phyloP scores from a whole-genome alignment of 2,888 invertebrate species.

The Heliconius sara region DNA sequence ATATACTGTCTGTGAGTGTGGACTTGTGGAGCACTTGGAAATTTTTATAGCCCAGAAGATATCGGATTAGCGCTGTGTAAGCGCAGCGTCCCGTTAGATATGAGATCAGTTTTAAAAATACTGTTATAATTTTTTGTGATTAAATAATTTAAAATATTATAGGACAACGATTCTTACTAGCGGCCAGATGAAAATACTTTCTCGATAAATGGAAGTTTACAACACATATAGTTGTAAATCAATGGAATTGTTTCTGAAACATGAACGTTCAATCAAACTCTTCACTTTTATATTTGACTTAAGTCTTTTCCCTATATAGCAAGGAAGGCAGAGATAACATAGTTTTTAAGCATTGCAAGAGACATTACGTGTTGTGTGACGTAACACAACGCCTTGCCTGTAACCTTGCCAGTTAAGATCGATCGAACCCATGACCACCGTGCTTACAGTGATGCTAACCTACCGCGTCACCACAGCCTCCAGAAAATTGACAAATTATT shows the following conservation, averaged over 20 bases:
- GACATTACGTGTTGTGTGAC: neutral
- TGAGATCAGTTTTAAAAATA: conserved; percentile 21
- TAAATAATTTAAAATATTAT: too few relatives aligned
- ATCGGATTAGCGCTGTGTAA: conserved; percentile 29
- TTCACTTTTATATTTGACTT: too few relatives aligned
- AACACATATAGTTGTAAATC: too few relatives aligned
- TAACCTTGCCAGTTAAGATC: too few relatives aligned
- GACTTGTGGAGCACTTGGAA: conserved; percentile 45
- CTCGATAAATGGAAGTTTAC: too few relatives aligned
- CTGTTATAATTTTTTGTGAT: neutral
- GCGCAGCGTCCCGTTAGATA: neutral
- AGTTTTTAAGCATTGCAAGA: too few relatives aligned
- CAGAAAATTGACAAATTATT: neutral
- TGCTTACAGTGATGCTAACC: neutral
- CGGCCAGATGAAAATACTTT: too few relatives aligned
- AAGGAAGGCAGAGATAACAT: too few relatives aligned
- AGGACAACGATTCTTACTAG: too few relatives aligned
- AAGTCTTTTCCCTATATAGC: too few relatives aligned
- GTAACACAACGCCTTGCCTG: neutral
- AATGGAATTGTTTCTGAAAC: too few relatives aligned
- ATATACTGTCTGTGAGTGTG: conserved; percentile 27
- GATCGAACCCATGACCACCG: neutral
- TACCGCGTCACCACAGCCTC: neutral
- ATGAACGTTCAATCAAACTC: too few relatives aligned
- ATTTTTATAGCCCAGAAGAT: conserved; percentile 32